These are phyloP conservation scores for Tetraodon nigroviridis DNA, from an alignment of 2,113 vertebrate species.

Conservation along the genomic window DNA sequence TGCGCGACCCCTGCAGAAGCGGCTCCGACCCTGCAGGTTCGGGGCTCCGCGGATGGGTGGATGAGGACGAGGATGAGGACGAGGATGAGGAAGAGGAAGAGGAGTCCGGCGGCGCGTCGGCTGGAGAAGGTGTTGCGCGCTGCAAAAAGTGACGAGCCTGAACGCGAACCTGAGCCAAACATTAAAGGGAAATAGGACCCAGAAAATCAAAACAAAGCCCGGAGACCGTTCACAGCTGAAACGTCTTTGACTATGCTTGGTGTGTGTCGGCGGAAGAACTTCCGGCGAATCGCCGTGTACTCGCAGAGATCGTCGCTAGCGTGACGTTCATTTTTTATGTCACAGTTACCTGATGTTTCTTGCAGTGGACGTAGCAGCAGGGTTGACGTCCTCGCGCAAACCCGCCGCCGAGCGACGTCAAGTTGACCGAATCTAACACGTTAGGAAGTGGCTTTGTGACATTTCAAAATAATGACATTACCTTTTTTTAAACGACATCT, in stretches of 20 bases:
- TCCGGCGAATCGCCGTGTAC: too few species aligned
- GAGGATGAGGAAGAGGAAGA: too few species aligned
- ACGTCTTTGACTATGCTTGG: too few species aligned
- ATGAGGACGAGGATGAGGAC: too few species aligned
- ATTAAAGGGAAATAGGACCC: too few species aligned
- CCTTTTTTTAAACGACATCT: too few species aligned
- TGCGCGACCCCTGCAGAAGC: not conserved
- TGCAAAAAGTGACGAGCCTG: slow-evolving; percentile 33
- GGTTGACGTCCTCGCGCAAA: not conserved
- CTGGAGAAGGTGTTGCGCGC: slow-evolving; percentile 28
- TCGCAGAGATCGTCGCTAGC: too few species aligned
- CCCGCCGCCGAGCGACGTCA: not conserved
- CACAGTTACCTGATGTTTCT: not conserved
- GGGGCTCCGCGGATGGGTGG: slow-evolving; percentile 2
- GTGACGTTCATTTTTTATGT: not conserved
- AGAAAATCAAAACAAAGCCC: too few species aligned
- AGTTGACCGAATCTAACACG: not conserved
- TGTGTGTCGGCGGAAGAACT: too few species aligned
- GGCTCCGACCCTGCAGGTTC: not conserved
- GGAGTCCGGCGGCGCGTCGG: slow-evolving; percentile 10
- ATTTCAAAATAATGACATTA: not conserved
- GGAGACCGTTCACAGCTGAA: too few species aligned
- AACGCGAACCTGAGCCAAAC: not conserved
- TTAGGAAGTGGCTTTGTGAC: not conserved
- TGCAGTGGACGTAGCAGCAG: slow-evolving; percentile 3